Percentiles rank a stretch among this genome's conserved stretches.
These are phyloP conservation scores for Silurus glanis DNA, from an alignment of 2,113 vertebrate species.

Conservation along the genomic window DNA sequence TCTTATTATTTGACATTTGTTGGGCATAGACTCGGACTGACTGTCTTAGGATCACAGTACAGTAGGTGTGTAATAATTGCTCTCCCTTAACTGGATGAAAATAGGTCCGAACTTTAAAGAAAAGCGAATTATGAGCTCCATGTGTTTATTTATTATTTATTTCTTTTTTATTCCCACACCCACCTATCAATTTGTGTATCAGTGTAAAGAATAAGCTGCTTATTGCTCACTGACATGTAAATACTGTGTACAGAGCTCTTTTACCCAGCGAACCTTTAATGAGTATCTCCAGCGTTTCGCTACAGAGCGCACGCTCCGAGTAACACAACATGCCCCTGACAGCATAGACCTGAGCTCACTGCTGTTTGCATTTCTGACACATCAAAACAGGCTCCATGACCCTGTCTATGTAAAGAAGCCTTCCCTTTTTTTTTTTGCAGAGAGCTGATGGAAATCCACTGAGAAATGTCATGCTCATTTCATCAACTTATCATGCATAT, in stretches of 20 bases:
- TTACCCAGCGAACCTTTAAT: slow-evolving; percentile 66
- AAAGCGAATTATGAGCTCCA: slow-evolving; percentile 57
- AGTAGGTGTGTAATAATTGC: slow-evolving; percentile 61
- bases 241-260: slow-evolving; percentile 57
- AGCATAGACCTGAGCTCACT: slow-evolving; percentile 21
- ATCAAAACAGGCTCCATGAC: slow-evolving; percentile 13
- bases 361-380: slow-evolving; percentile 32
- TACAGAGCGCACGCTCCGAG: slow-evolving; percentile 47
- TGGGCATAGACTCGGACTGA: slow-evolving; percentile 62
- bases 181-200: slow-evolving; percentile 44
- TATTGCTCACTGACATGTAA: slow-evolving; percentile 65
- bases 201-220: slow-evolving; percentile 55
- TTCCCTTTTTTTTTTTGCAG: slow-evolving; percentile 7
- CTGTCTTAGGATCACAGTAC: slow-evolving; percentile 54
- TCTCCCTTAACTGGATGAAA: slow-evolving; percentile 42
- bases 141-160: neutral
- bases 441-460: slow-evolving; percentile 23
- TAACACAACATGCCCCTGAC: slow-evolving; percentile 35
- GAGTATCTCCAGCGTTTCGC: slow-evolving; percentile 68
- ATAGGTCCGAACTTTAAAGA: slow-evolving; percentile 67
- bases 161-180: slow-evolving; percentile 50
- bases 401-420: slow-evolving; percentile 38
- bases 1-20: slow-evolving; percentile 68
- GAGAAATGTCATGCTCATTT: slow-evolving; percentile 37
- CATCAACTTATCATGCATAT: slow-evolving; percentile 43